A percentile compares a stretch with the other conserved stretches of the same genome.
Conservation (phyloP, 2,888 invertebrate genomes). For the Candidula unifasciata region DNA sequence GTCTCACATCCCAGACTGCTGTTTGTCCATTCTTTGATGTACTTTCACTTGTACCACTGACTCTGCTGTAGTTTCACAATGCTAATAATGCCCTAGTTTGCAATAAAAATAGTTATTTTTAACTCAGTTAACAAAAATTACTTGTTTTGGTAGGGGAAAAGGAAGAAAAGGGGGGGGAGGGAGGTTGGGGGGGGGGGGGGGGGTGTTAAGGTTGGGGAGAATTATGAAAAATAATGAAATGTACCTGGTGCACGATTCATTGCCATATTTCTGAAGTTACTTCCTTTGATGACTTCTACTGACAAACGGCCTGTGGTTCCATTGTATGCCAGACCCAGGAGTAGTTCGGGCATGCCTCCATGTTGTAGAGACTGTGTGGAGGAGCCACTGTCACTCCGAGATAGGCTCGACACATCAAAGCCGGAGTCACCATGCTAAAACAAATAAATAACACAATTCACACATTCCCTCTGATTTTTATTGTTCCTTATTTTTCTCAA, state of each 20-base stretch:
- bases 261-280: conserved; percentile 80
- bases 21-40: too few relatives aligned
- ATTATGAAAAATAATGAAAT: too few relatives aligned
- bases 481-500: background rate
- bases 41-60: too few relatives aligned
- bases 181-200: too few relatives aligned
- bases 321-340: conserved; percentile 93
- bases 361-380: conserved; percentile 90
- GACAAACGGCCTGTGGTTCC: conserved; percentile 95
- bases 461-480: background rate
- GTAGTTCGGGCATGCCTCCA: conserved; percentile 92
- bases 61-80: too few relatives aligned
- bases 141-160: too few relatives aligned
- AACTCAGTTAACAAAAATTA: too few relatives aligned
- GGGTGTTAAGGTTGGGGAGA: too few relatives aligned
- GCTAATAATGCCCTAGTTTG: too few relatives aligned
- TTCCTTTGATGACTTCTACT: conserved; percentile 91
- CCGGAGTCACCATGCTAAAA: conserved; percentile 79
- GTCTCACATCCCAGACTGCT: too few relatives aligned
- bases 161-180: too few relatives aligned
- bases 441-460: conserved; percentile 4
- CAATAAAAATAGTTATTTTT: too few relatives aligned
- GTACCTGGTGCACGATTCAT: conserved; percentile 79
- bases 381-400: conserved; percentile 92
- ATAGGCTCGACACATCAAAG: conserved; percentile 86